phyloP scores from a whole-genome alignment of 2,888 invertebrate species.

The Oligia latruncula region DNA sequence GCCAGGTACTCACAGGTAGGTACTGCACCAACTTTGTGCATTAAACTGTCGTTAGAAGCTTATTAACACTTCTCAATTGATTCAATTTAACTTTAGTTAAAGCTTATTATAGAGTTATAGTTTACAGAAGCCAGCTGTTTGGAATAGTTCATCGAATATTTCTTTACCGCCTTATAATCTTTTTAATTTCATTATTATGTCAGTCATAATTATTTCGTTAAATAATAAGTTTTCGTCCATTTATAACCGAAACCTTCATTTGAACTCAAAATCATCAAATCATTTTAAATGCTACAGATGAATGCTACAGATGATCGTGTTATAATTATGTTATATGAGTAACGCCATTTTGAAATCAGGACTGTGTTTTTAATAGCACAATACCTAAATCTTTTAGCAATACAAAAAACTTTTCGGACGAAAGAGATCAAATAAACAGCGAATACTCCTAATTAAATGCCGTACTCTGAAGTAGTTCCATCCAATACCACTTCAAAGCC shows the following conservation, averaged over 20 bases:
- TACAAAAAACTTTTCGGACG: background rate
- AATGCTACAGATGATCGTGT: too few relatives aligned
- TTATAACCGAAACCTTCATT: background rate
- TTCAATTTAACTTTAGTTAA: conserved; percentile 19
- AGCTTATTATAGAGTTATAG: conserved; percentile 6
- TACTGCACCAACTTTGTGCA: conserved; percentile 46
- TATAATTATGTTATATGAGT: background rate
- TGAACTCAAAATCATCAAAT: background rate
- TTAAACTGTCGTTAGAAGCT: conserved; percentile 43
- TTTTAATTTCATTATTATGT: background rate
- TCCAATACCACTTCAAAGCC: conserved; percentile 14
- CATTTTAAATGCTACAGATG: background rate
- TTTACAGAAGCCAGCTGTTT: background rate
- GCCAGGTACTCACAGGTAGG: background rate
- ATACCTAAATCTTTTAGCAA: background rate
- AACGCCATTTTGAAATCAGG: background rate
- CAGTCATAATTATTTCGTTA: background rate
- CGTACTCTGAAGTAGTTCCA: background rate
- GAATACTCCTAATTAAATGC: conserved; percentile 1
- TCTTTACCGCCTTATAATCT: background rate
- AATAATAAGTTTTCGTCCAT: background rate
- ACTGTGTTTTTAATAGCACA: background rate
- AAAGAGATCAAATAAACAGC: background rate
- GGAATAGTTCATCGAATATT: background rate
- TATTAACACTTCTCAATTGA: conserved; percentile 39